Percentiles rank a stretch among this genome's conserved stretches.
phyloP scores from a whole-genome alignment of 2,113 vertebrate species.

The Thunnus maccoyii region DNA sequence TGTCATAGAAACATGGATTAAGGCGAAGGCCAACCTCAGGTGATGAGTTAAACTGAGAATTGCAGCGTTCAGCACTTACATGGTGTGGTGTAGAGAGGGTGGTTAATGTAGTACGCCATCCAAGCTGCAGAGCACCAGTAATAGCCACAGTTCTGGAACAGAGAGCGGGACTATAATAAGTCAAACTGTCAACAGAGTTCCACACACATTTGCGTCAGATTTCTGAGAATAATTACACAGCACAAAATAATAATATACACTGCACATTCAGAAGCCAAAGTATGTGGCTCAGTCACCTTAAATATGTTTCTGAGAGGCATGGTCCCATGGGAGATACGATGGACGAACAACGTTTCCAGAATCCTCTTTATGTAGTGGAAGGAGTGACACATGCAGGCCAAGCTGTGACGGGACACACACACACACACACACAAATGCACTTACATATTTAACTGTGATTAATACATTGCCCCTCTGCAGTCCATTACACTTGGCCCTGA shows the following conservation, averaged over 20 bases:
- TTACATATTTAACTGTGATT: slow-evolving; percentile 41
- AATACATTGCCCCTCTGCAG: slow-evolving; percentile 6
- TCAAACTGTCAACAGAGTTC: slow-evolving; percentile 34
- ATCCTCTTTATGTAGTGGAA: slow-evolving; percentile 94
- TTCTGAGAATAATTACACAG: background rate
- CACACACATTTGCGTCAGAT: background rate
- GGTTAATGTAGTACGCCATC: slow-evolving; percentile 98
- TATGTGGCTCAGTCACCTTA: slow-evolving; percentile 81
- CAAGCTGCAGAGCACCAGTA: slow-evolving; percentile 94
- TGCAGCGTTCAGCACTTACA: slow-evolving; percentile 83
- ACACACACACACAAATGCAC: slow-evolving; percentile 38
- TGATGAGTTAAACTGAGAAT: slow-evolving; percentile 34
- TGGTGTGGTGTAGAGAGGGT: slow-evolving; percentile 93
- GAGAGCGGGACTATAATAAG: slow-evolving; percentile 55
- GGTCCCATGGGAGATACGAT: slow-evolving; percentile 93
- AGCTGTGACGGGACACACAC: slow-evolving; percentile 76
- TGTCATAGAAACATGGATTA: slow-evolving; percentile 38
- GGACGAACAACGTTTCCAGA: slow-evolving; percentile 92
- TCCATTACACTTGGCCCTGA: slow-evolving; percentile 51
- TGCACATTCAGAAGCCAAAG: slow-evolving; percentile 3
- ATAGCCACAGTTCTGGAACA: slow-evolving; percentile 92
- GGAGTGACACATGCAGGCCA: slow-evolving; percentile 92
- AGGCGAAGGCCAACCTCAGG: background rate
- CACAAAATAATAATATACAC: background rate
- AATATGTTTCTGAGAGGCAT: slow-evolving; percentile 95